Base-by-base conservation (phyloP, 1,140 invertebrate species). In the Cyclargus thomasi region DNA sequence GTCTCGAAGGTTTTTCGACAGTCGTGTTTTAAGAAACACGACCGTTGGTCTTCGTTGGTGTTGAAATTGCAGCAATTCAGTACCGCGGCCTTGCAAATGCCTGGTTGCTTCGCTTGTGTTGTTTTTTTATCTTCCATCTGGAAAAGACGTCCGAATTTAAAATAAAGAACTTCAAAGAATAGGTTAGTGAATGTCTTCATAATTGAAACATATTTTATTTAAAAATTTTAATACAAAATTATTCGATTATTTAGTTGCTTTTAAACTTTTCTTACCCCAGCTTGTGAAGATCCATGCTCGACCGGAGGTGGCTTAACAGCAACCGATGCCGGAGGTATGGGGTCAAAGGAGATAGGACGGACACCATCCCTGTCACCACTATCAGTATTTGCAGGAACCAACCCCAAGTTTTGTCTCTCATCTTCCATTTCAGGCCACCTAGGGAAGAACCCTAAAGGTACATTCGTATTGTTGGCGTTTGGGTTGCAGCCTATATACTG, bases 251-350 rank as follows among this genome's bases (percentile, higher is more conserved):
- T 2, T 23, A 2, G 2, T 23, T 2, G 23, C 6, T 23, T 23
- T 2, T 14, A 62, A 62, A 62, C 3, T 3, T 17, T 6, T 65
- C 74, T 76, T 72, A 77, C 72, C 71, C 73, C 77, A 62, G 70
- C 74, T 66, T 79, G 75, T 17, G n/a, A 65, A 67, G 69, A 77
- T 11, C 75, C 77, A 21, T 77, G 75, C 11, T 77, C 76, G n/a
- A 77, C 71, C 1, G 74, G 70, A 8, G 75, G 78, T 6, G 67
- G 65, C 22, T 35, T 65, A 8, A 21, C 62, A 1, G 11, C 62
- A 7, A 39, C 29, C 10, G 64, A 62, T 6, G 53, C 35, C 4
- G 71, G 62, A 63, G 39, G 14, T n/a, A 62, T 53, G 6, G 74
- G 69, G 4, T 69, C 53, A 11, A 78, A 69, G 21, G 65, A 64